phyloP scores from a whole-genome alignment of 2,113 vertebrate genomes.

The Illadopsis cleaveri region DNA sequence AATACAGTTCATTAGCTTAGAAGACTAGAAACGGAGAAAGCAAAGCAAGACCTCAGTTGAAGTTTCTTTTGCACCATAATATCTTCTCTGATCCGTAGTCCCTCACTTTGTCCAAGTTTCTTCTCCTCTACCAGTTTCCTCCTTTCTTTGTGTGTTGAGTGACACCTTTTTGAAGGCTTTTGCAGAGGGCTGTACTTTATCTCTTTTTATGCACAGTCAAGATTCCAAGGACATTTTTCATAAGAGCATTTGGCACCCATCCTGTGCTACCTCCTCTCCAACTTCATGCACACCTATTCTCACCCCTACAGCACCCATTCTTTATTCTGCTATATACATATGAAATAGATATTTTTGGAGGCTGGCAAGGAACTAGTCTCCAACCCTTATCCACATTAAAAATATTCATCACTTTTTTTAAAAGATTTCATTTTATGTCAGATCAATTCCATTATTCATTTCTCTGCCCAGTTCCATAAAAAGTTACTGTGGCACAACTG shows the following conservation, averaged over 20 bases:
- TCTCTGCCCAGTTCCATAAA: not conserved
- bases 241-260: not conserved
- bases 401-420: not conserved
- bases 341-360: not conserved
- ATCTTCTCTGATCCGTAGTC: not conserved
- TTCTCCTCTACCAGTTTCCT: not conserved
- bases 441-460: not conserved
- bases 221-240: not conserved
- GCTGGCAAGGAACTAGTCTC: not conserved
- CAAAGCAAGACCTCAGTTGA: not conserved
- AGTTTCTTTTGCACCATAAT: not conserved
- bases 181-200: not conserved
- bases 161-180: not conserved
- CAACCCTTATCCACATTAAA: not conserved
- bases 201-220: not conserved
- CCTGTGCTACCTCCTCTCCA: not conserved
- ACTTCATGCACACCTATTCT: not conserved
- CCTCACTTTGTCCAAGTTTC: not conserved
- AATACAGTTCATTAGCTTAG: not conserved
- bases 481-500: not conserved
- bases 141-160: not conserved
- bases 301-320: not conserved
- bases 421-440: not conserved
- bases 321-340: not conserved
- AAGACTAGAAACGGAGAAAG: not conserved